Base-by-base conservation (phyloP, 1,140 invertebrate genomes). In the Chelonus insularis region DNA sequence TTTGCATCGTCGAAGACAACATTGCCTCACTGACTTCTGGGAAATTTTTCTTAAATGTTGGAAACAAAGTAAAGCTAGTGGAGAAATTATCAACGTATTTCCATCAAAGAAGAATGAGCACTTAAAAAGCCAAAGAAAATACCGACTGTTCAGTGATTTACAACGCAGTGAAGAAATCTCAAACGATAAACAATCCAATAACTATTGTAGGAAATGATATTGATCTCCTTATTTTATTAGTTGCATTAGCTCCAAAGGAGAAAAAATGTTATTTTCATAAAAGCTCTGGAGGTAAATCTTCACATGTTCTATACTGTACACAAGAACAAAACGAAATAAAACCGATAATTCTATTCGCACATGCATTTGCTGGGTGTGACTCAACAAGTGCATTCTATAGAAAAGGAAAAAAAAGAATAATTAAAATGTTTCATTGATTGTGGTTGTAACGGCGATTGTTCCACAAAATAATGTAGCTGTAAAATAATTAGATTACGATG, bases 281-380 rank as follows among this genome's bases (percentile, higher is more conserved):
- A 55, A 12, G 4, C 8, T 6, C 41, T 6, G 11, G 18, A 9
- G 43, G 43, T 0, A 45, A 57, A 52, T 32, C 51, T 41, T 48
- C 14, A 11, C 18, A 48, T 29, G 12, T 4, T 20, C 18, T 63
- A n/a, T 63, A 60, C 25, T 52, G 23, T 8, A 51, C 34, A 1
- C 5, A 1, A 34, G 39, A 60, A 14, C 12, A 63, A 1, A 37
- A 25, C 23, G 5, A 55, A 12, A 47, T 66, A 2, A 41, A 60
- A 54, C 12, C n/a, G 34, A 60, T 59, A 14, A 63, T 66, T 29
- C 47, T 66, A 45, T 63, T 66, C 45, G 43, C 52, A 8, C 61
- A 63, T 52, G 65, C 65, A 2, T 61, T 65, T 25, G 18, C 11
- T n/a, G 63, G 63, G n/a, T 61, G 58, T 29, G 58, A 65, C 39